phyloP scores from a whole-genome alignment of 2,797 vertebrate genomes.

The Leucoraja ocellata region DNA sequence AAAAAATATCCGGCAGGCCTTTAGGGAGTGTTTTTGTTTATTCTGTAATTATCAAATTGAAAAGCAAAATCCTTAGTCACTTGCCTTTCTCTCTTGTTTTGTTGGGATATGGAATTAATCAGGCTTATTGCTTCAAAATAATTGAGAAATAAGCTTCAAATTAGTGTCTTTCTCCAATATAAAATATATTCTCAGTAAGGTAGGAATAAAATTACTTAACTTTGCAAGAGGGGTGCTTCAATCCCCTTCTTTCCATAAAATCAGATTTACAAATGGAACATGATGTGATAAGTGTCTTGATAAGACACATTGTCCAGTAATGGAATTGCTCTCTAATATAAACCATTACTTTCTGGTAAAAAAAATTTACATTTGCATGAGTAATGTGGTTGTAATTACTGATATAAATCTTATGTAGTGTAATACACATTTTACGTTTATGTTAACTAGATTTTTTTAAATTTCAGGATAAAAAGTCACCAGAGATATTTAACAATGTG shows the following conservation, averaged over 20 bases:
- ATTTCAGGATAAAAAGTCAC: slow-evolving; percentile 57
- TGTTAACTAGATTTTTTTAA: background rate
- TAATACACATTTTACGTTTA: background rate
- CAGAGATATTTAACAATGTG: slow-evolving; percentile 61
- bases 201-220: background rate
- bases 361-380: too few relatives aligned
- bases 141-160: background rate
- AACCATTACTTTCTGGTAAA: background rate
- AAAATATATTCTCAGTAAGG: background rate
- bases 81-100: background rate
- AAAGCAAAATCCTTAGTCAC: too few relatives aligned
- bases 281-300: background rate
- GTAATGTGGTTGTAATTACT: too few relatives aligned
- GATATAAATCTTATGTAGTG: too few relatives aligned
- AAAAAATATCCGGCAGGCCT: too few relatives aligned
- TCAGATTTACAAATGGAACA: background rate
- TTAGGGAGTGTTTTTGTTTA: too few relatives aligned
- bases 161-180: background rate
- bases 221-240: background rate
- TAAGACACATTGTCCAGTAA: background rate
- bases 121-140: background rate
- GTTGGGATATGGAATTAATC: background rate
- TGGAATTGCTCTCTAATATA: background rate
- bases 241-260: background rate
- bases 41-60: too few relatives aligned